These are phyloP conservation scores for Apteryx owenii DNA, from an alignment of 2,113 vertebrate species.

Conservation along the genomic window DNA sequence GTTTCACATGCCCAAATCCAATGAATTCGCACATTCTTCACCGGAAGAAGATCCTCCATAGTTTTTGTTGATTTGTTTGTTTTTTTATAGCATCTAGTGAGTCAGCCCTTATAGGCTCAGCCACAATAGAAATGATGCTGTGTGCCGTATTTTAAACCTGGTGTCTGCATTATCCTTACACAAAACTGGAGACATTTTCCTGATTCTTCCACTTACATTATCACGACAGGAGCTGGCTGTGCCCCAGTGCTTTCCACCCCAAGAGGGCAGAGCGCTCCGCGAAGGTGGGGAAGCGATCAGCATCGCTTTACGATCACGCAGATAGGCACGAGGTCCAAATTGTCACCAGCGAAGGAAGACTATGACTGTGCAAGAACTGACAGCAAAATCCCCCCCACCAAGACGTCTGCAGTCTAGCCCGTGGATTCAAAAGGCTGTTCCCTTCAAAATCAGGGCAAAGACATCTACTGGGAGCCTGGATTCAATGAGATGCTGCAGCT, in stretches of 20 bases:
- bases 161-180: background rate
- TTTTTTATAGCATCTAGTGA: background rate
- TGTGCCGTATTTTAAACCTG: background rate
- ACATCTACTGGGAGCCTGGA: background rate
- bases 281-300: background rate
- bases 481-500: background rate
- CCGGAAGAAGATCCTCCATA: background rate
- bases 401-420: fast-evolving
- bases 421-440: background rate
- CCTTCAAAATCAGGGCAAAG: background rate
- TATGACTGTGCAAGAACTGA: background rate
- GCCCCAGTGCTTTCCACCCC: background rate
- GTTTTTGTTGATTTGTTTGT: background rate
- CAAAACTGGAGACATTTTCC: background rate
- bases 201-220: background rate
- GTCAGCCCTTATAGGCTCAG: background rate
- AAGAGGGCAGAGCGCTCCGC: background rate
- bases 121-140: background rate
- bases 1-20: background rate
- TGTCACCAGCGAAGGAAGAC: background rate
- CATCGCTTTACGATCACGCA: background rate
- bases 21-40: background rate
- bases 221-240: background rate
- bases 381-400: background rate
- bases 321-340: fast-evolving